Conservation (phyloP, 2,888 invertebrate genomes). For the Calliphora vomitoria region DNA sequence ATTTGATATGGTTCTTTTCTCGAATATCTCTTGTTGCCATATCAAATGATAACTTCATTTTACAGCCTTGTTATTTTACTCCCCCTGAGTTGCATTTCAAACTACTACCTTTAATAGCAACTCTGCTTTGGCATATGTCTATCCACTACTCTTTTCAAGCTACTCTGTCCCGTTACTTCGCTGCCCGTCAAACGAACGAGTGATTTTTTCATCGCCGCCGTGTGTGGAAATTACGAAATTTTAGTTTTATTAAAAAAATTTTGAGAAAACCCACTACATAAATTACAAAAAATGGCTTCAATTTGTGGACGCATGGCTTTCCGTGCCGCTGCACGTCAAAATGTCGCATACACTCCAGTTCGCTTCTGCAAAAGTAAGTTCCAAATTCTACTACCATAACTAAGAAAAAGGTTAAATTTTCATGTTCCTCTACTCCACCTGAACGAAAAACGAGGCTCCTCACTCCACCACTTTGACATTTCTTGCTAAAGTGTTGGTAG, state of each 20-base stretch:
- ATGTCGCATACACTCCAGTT: constrained; percentile 87
- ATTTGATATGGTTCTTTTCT: not conserved
- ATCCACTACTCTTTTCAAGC: constrained; percentile 1
- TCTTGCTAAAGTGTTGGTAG: constrained; percentile 26
- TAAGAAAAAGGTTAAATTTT: constrained; percentile 52
- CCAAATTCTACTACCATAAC: constrained; percentile 18
- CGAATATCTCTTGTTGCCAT: not conserved
- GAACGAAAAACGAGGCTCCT: constrained; percentile 64
- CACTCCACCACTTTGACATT: constrained; percentile 59
- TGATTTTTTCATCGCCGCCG: constrained; percentile 76
- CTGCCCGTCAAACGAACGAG: constrained; percentile 67
- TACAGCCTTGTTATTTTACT: too few relatives aligned
- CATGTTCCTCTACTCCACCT: constrained; percentile 15
- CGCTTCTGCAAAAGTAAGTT: constrained; percentile 89
- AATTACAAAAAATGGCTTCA: constrained; percentile 88
- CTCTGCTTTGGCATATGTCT: constrained; percentile 1
- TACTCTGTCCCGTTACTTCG: constrained; percentile 62
- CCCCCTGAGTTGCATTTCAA: not conserved
- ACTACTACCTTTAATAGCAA: not conserved
- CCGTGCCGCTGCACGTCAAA: constrained; percentile 88
- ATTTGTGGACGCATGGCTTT: constrained; percentile 90
- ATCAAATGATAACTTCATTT: too few relatives aligned
- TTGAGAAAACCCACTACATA: constrained; percentile 62
- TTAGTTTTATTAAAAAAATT: constrained; percentile 69
- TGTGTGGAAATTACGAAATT: constrained; percentile 77